Conservation (phyloP, 2,888 invertebrate species). For the Calameuta filiformis region DNA sequence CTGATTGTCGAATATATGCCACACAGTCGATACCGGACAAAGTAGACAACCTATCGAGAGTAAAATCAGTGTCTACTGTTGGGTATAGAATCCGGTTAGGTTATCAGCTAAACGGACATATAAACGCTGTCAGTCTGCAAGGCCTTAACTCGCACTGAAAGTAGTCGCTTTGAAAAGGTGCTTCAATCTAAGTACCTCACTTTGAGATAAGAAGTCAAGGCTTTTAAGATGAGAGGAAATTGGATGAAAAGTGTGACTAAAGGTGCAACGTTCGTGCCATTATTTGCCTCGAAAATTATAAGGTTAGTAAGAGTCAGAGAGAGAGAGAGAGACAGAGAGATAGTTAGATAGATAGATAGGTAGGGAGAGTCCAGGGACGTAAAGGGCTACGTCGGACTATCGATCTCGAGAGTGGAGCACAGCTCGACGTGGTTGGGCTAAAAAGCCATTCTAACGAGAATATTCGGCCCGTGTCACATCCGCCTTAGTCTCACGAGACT, state of each 20-base stretch:
- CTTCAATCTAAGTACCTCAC: constrained; percentile 32
- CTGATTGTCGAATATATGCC: neutral
- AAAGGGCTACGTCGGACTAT: constrained; percentile 10
- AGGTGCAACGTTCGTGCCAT: neutral
- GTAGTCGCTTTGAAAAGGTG: constrained; percentile 21
- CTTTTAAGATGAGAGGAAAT: constrained; percentile 33
- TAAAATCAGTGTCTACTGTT: neutral
- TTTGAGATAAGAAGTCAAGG: constrained; percentile 14
- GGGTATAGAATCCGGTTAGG: neutral
- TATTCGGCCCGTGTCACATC: neutral
- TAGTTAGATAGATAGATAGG: neutral
- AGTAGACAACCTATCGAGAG: neutral
- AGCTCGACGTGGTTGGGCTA: neutral
- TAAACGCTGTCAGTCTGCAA: neutral
- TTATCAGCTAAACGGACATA: neutral
- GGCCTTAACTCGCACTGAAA: neutral
- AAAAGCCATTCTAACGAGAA: neutral
- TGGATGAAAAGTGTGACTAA: constrained; percentile 34
- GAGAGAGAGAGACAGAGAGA: constrained; percentile 4
- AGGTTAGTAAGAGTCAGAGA: neutral
- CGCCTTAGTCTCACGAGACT: neutral
- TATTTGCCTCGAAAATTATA: neutral
- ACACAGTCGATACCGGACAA: neutral
- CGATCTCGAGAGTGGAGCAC: neutral
- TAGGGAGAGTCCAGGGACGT: constrained; percentile 5